Evolutionary conservation across 2,113 vertebrate genomes (phyloP).

Genomic region (Caretta caretta): DNA sequence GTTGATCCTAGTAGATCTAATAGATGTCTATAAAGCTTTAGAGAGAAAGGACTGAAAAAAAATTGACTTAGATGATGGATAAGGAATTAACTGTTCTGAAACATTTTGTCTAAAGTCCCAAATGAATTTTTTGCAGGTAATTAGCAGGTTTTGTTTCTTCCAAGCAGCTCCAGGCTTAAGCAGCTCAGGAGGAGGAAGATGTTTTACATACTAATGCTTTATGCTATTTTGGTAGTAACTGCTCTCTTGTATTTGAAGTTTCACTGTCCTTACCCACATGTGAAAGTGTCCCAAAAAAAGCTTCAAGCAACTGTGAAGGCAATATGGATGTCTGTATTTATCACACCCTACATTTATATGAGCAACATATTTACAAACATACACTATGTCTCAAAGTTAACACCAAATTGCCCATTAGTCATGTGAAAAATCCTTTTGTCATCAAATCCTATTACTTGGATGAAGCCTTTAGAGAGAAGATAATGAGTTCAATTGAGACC

Average conservation of each 20-base stretch:
- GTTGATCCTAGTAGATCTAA: background rate
- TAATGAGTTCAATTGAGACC: background rate
- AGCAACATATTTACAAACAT: background rate
- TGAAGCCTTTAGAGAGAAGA: conserved; percentile 14
- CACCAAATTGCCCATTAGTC: background rate
- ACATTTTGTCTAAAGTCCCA: background rate
- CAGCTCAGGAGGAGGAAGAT: background rate
- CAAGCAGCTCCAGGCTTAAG: background rate
- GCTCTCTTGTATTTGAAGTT: background rate
- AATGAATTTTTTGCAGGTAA: background rate
- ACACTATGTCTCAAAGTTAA: background rate
- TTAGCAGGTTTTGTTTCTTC: background rate
- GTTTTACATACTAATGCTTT: background rate
- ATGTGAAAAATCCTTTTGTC: conserved; percentile 9
- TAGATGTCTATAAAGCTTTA: background rate
- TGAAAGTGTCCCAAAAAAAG: background rate
- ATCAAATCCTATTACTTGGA: background rate
- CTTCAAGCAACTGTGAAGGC: background rate
- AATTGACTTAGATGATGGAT: background rate
- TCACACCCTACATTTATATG: background rate
- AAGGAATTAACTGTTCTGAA: background rate
- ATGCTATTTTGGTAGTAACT: background rate
- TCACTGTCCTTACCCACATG: background rate
- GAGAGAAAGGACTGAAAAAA: background rate
- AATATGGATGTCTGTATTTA: background rate